phyloP scores from a whole-genome alignment of 2,888 invertebrate genomes.

The Limnephilus auricula region DNA sequence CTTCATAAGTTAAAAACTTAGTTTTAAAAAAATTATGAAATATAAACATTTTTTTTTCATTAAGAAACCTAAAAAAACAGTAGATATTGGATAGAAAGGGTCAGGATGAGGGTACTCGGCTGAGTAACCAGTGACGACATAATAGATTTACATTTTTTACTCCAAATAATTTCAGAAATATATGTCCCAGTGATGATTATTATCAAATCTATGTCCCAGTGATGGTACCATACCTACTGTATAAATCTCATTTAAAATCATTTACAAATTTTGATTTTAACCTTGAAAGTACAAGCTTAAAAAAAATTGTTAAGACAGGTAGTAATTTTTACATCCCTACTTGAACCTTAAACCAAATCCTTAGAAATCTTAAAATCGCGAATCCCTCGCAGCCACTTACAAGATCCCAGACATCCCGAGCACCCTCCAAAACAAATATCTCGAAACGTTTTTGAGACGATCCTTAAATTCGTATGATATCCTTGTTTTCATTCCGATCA shows the following conservation, averaged over 20 bases:
- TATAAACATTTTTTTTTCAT: too few relatives aligned
- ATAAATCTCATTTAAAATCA: background rate
- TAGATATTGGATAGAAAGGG: too few relatives aligned
- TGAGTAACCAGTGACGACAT: too few relatives aligned
- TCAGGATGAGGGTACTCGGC: too few relatives aligned
- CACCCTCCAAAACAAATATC: constrained; percentile 6
- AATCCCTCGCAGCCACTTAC: background rate
- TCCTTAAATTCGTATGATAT: background rate
- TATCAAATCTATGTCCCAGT: too few relatives aligned
- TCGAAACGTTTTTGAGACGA: constrained; percentile 23
- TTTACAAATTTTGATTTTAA: background rate
- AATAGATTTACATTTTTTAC: too few relatives aligned
- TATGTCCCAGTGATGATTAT: too few relatives aligned
- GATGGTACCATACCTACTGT: too few relatives aligned
- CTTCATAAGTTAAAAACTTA: too few relatives aligned
- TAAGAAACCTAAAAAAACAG: too few relatives aligned
- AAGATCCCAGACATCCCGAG: constrained; percentile 28
- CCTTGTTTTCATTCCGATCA: constrained; percentile 43
- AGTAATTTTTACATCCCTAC: background rate
- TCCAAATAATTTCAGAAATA: too few relatives aligned
- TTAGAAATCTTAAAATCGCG: background rate
- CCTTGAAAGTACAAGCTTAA: background rate
- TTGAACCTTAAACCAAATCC: background rate
- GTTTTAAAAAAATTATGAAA: too few relatives aligned
- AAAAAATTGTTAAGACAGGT: background rate